Conservation (phyloP, 2,113 vertebrate species). For the Grantiella picta region DNA sequence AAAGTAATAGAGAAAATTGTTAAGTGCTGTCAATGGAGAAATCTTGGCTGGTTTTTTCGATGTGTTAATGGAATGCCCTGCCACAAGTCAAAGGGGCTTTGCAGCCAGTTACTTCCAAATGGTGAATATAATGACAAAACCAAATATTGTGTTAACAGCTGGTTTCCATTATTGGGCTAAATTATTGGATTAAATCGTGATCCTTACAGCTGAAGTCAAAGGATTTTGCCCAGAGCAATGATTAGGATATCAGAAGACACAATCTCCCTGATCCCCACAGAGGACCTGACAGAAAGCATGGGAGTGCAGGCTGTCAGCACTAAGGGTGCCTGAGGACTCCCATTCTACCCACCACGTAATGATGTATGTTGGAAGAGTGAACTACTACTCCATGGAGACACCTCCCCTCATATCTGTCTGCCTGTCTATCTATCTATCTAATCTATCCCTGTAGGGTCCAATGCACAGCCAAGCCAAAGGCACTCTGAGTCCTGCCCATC, state of each 20-base stretch:
- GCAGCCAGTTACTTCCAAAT: neutral
- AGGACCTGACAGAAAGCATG: neutral
- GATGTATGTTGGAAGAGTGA: neutral
- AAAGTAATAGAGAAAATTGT: constrained; percentile 20
- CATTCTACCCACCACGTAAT: neutral
- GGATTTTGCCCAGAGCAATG: neutral
- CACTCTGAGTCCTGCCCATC: neutral
- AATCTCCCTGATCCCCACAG: neutral
- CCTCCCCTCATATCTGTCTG: accelerated
- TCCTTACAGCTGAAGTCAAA: neutral
- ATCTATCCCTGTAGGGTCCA: neutral
- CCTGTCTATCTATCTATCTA: no score
- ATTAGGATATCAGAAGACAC: neutral
- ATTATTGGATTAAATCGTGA: neutral
- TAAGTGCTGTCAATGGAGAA: neutral
- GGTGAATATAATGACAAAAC: neutral
- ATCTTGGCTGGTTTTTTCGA: neutral
- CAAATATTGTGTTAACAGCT: neutral
- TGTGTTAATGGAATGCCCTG: neutral
- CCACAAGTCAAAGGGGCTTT: neutral
- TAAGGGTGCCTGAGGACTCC: neutral
- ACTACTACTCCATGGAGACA: neutral
- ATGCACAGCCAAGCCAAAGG: neutral
- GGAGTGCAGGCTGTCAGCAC: neutral
- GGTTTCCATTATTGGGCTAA: neutral